Base-by-base conservation (phyloP, 2,113 vertebrate species). In the Corydoras sp. region DNA sequence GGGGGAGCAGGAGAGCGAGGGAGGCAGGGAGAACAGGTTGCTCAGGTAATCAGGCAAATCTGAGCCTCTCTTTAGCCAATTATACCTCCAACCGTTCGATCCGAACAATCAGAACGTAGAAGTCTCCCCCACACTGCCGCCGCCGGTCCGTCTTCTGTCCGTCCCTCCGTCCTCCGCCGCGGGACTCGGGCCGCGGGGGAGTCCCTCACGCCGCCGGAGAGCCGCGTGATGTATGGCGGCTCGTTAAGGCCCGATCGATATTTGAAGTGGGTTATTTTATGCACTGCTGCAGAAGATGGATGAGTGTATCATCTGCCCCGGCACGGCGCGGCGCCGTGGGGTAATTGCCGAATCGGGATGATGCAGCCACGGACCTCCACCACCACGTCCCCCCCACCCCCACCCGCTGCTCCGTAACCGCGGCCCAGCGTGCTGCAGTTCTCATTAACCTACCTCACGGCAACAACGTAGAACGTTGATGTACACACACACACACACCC, bases 1-100 rank as follows among this genome's bases (percentile, higher is more conserved):
- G 10, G 18, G 18, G 2, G 2, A 24, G 18, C 18, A 24, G 18
- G 18, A 24, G 18, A 24, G 18, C 18, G 18, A 24, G 18, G 18
- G 18, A 24, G 18, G 18, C 18, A 24, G 18, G 18, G 18, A 24
- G 18, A 24, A 24, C 65, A 66, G 68, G 48, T 81, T 83, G 73
- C 79, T 82, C 80, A 73, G 48, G 68, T 86, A 82, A 86, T 86
- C 82, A 84, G 80, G 50, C 65, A 65, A 18, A 63, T 69, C 64
- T 60, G 18, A 24, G 18, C 18, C 18, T 24, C 18, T 24, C 18
- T 24, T 1, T 24, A 24, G 18, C 18, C 18, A 24, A 24, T 24
- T 24, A 24, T 24, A 24, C 18, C 2, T 24, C 18, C 18, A 24
- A 24, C 18, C 18, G 18, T 24, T 24, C 18, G 18, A 2, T 24